Conservation (phyloP, 2,888 invertebrate species). For the Itoplectis maculator region DNA sequence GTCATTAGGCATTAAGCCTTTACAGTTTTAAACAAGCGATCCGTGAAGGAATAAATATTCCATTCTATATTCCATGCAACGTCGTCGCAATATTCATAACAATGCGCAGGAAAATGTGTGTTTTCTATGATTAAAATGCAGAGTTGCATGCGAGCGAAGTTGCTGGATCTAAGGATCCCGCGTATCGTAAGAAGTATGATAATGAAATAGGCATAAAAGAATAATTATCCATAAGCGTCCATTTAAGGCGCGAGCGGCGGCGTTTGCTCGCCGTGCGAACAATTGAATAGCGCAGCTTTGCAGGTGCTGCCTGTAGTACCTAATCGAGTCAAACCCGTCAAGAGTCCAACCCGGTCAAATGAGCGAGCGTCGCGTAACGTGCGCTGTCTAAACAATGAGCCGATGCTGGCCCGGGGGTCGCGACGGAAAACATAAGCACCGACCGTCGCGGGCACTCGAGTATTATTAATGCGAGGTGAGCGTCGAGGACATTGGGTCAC, state of each 20-base stretch:
- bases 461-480: constrained; percentile 14
- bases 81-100: too few relatives aligned
- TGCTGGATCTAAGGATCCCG: not conserved
- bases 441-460: not conserved
- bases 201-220: not conserved
- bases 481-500: constrained; percentile 29
- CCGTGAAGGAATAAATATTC: too few relatives aligned
- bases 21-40: too few relatives aligned
- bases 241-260: not conserved
- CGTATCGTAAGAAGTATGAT: not conserved
- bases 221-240: not conserved
- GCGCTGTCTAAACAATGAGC: constrained; percentile 17
- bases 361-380: constrained; percentile 20
- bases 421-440: not conserved
- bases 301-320: not conserved
- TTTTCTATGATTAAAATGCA: not conserved
- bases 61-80: too few relatives aligned
- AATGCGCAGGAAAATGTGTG: too few relatives aligned
- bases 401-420: not conserved
- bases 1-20: too few relatives aligned
- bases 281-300: not conserved
- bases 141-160: not conserved
- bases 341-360: constrained; percentile 16
- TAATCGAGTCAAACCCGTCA: too few relatives aligned
- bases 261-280: not conserved